Percentiles rank a stretch among this genome's conserved stretches.
phyloP scores from a whole-genome alignment of 2,797 vertebrate genomes.

The Alauda arvensis region DNA sequence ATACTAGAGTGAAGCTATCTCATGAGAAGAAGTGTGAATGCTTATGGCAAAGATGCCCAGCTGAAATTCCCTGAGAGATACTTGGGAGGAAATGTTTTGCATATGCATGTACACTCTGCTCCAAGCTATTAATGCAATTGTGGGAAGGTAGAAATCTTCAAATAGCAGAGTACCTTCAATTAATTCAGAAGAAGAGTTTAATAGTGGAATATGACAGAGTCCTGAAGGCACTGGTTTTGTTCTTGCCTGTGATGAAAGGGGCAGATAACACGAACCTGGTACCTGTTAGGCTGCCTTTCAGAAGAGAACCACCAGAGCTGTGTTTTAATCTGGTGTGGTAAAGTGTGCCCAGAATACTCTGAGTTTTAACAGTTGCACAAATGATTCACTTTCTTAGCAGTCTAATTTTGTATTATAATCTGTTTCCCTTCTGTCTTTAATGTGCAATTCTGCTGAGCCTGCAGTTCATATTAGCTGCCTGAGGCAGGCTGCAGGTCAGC shows the following conservation, averaged over 20 bases:
- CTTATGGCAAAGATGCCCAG: not conserved
- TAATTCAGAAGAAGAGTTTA: not conserved
- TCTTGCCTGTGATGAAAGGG: not conserved
- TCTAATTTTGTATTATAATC: conserved; percentile 31
- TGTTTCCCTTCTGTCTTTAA: conserved; percentile 27
- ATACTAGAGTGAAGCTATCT: not conserved
- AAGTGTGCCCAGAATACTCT: not conserved
- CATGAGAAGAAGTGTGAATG: rapidly evolving
- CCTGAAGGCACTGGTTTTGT: not conserved
- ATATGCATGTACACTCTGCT: not conserved
- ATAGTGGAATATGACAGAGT: not conserved
- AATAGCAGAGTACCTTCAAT: not conserved
- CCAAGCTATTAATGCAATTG: not conserved
- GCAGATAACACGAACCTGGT: not conserved
- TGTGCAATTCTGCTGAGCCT: conserved; percentile 16
- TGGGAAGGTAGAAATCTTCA: not conserved
- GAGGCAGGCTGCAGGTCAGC: not conserved
- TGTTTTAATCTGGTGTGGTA: not conserved
- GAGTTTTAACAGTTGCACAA: not conserved
- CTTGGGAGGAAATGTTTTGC: not conserved
- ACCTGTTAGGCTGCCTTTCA: not conserved
- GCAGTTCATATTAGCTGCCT: conserved; percentile 28
- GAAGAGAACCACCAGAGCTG: not conserved
- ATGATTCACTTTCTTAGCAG: conserved; percentile 21
- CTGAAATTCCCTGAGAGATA: not conserved